Conservation (phyloP, 2,797 vertebrate genomes). For the Tangara arthus region DNA sequence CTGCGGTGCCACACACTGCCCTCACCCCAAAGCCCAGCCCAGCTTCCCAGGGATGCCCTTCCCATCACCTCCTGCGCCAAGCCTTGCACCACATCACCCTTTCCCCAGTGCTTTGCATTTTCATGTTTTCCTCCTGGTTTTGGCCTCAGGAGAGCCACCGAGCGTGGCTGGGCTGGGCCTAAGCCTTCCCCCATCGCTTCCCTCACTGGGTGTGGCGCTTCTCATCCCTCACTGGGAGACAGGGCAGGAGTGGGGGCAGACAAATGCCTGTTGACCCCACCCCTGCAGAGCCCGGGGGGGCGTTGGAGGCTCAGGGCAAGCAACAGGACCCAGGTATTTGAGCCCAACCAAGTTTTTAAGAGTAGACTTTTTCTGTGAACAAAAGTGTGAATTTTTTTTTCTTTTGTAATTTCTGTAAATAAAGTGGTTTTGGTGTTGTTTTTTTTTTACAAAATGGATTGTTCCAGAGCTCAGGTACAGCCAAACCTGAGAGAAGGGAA, state of each 20-base stretch:
- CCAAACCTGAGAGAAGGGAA: background rate
- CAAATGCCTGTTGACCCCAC: rapidly evolving
- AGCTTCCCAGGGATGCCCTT: rapidly evolving
- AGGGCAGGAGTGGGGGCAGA: rapidly evolving
- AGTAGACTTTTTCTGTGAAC: constrained; percentile 55
- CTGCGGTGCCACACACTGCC: background rate
- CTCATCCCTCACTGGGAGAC: background rate
- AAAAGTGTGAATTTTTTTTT: constrained; percentile 8
- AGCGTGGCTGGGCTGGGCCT: background rate
- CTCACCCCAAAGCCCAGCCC: rapidly evolving
- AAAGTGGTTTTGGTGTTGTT: constrained; percentile 25
- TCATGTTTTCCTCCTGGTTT: background rate
- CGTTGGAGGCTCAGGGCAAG: rapidly evolving
- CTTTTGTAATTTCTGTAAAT: constrained; percentile 69
- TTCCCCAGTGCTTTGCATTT: background rate
- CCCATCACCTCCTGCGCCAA: rapidly evolving
- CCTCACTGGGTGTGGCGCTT: background rate
- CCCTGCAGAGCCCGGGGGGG: background rate
- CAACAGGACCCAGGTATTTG: background rate
- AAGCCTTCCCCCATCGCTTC: background rate
- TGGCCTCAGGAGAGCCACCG: background rate
- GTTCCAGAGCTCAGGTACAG: background rate
- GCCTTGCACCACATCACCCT: background rate
- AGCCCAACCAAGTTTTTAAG: constrained; percentile 43
- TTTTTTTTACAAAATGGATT: background rate